phyloP scores from a whole-genome alignment of 2,113 vertebrate species.

The Alaudala cheleensis region DNA sequence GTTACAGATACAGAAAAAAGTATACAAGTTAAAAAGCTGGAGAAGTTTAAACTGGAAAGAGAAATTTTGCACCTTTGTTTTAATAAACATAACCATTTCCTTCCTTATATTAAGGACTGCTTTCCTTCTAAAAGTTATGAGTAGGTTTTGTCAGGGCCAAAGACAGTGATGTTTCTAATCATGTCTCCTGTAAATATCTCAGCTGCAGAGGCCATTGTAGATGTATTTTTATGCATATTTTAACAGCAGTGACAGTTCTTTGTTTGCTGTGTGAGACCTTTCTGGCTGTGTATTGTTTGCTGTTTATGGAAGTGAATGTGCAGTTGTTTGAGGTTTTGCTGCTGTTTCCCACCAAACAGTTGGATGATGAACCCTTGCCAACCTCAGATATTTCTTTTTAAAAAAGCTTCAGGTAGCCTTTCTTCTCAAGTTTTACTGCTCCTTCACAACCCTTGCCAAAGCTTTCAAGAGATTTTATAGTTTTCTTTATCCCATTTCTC shows the following conservation, averaged over 20 bases:
- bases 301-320: neutral
- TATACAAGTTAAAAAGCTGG: neutral
- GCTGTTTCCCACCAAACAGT: neutral
- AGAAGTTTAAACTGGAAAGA: neutral
- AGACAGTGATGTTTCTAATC: neutral
- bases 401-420: neutral
- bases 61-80: neutral
- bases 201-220: neutral
- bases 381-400: neutral
- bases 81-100: neutral
- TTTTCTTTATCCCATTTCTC: neutral
- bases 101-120: neutral
- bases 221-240: neutral
- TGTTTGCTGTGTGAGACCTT: neutral
- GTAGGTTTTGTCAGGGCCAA: neutral
- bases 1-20: neutral
- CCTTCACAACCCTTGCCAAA: neutral
- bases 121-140: neutral
- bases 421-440: neutral
- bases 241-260: neutral
- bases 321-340: neutral
- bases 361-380: rapidly evolving
- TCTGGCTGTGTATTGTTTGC: neutral
- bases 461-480: neutral
- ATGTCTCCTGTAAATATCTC: rapidly evolving